Conservation (phyloP, 2,888 invertebrate genomes). For the Drosophila trichaetosa region DNA sequence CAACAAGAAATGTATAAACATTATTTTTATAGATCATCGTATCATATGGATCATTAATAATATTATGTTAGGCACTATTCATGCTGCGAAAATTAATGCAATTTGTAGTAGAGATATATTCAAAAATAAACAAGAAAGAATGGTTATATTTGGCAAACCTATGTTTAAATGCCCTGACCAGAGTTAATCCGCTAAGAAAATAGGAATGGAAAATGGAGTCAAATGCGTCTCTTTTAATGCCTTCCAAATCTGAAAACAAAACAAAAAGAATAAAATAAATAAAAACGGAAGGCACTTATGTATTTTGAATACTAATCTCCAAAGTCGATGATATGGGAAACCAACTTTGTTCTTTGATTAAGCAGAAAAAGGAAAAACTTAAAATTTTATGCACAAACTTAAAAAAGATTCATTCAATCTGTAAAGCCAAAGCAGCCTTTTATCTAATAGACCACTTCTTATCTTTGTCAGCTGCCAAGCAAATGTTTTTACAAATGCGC, state of each 20-base stretch:
- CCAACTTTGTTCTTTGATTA: background rate
- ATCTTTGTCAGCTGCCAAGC: conserved; percentile 26
- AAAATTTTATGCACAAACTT: background rate
- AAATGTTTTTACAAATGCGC: conserved; percentile 50
- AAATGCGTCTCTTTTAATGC: background rate
- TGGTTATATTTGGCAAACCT: background rate
- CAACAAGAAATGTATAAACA: background rate
- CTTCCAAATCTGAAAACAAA: background rate
- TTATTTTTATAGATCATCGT: background rate
- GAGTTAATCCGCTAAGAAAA: background rate
- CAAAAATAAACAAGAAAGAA: background rate
- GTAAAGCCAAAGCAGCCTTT: background rate
- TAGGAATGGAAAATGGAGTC: background rate
- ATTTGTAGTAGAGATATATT: background rate
- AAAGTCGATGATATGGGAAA: background rate
- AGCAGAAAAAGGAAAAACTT: background rate
- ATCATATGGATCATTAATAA: background rate
- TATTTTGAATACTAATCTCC: background rate
- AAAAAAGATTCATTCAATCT: conserved; percentile 8
- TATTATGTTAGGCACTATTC: background rate
- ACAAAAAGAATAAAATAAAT: background rate
- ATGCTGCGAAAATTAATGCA: background rate
- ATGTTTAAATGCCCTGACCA: background rate
- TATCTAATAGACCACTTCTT: conserved; percentile 18
- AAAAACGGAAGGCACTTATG: background rate